Percentiles rank a stretch among this genome's conserved stretches.
Evolutionary conservation across 2,888 invertebrate genomes (phyloP).

Genomic region (Heliconius erato): DNA sequence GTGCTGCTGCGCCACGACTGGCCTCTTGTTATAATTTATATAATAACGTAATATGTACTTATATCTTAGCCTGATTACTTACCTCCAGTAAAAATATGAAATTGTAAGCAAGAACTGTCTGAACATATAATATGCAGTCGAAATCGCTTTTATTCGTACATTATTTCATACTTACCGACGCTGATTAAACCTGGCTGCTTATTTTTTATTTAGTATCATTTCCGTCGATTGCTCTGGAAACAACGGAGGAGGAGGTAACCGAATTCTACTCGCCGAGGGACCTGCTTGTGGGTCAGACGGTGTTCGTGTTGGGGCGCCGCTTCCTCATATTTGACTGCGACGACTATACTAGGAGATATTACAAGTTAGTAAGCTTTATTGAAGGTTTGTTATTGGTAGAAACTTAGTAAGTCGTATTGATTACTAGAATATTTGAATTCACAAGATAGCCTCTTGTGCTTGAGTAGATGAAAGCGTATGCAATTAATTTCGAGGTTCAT

Average conservation of each 20-base stretch:
- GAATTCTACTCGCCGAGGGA: constrained; percentile 93
- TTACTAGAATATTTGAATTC: background rate
- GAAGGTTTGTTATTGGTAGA: background rate
- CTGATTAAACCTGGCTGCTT: constrained; percentile 35
- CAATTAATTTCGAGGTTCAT: background rate
- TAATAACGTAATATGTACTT: too few species aligned
- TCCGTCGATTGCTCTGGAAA: constrained; percentile 89
- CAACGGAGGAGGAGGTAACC: constrained; percentile 89
- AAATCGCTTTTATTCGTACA: constrained; percentile 27
- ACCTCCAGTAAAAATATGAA: background rate
- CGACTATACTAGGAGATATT: constrained; percentile 92
- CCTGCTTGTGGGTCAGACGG: constrained; percentile 90
- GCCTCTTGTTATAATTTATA: too few species aligned
- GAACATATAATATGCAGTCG: constrained; percentile 15
- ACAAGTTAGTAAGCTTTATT: constrained; percentile 66
- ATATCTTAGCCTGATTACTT: too few species aligned
- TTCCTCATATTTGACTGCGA: constrained; percentile 93
- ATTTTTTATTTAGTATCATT: constrained; percentile 79
- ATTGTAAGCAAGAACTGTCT: background rate
- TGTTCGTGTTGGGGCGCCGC: constrained; percentile 88
- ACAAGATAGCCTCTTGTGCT: too few species aligned
- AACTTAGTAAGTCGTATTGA: background rate
- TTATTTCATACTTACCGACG: constrained; percentile 21
- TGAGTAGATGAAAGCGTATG: background rate
- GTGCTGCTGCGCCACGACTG: rapidly evolving